These are phyloP conservation scores for Meleagris gallopavo DNA, from an alignment of 2,113 vertebrate species.

Conservation along the genomic window DNA sequence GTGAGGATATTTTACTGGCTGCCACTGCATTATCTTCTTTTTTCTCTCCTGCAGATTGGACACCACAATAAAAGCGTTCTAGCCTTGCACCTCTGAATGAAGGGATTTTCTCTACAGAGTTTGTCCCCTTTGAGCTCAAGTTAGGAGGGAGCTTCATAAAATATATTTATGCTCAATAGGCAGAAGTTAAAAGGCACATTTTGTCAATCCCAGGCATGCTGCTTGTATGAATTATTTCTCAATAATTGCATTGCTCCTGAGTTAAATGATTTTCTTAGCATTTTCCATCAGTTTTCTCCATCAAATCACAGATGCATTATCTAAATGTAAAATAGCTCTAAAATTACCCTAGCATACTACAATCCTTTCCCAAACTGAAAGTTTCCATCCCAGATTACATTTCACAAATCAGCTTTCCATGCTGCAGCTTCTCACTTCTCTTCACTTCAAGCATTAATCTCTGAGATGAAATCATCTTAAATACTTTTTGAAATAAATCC, in stretches of 20 bases:
- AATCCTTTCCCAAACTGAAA: background rate
- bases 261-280: background rate
- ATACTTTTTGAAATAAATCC: slow-evolving; percentile 6
- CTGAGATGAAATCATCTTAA: background rate
- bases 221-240: background rate
- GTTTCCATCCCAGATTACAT: slow-evolving; percentile 5
- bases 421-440: background rate
- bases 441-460: slow-evolving; percentile 42
- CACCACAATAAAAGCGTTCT: background rate
- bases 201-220: background rate
- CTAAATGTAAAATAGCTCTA: slow-evolving; percentile 15
- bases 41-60: background rate
- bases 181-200: background rate
- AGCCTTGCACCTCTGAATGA: background rate
- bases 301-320: background rate
- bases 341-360: background rate
- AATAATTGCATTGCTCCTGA: background rate
- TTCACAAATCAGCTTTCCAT: slow-evolving; percentile 30
- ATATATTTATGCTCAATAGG: background rate
- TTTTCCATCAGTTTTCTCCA: slow-evolving; percentile 22
- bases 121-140: background rate
- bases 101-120: background rate
- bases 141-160: background rate
- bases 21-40: fast-evolving
- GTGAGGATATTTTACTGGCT: background rate